A percentile compares a stretch with the other conserved stretches of the same genome.
Conservation (phyloP, 2,888 invertebrate species). For the Lasioglossum calceatum region DNA sequence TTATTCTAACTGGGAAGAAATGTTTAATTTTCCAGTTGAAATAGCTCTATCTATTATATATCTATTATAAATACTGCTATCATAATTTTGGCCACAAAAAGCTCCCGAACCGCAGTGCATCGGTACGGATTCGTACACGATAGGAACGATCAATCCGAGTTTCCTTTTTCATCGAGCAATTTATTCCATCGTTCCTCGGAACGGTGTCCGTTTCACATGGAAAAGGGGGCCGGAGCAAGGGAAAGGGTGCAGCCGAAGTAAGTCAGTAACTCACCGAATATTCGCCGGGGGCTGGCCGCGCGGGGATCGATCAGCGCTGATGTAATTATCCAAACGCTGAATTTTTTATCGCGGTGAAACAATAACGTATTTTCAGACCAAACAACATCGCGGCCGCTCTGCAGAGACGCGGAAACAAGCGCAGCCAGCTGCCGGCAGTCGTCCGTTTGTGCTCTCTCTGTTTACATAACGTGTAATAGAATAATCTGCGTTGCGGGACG, state of each 20-base stretch:
- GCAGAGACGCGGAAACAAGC: conserved; percentile 80
- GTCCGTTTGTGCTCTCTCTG: conserved; percentile 67
- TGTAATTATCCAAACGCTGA: conserved; percentile 88
- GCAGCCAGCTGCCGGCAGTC: conserved; percentile 22
- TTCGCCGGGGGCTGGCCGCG: conserved; percentile 53
- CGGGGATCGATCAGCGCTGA: conserved; percentile 78
- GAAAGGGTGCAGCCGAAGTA: conserved; percentile 71
- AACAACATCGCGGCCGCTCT: conserved; percentile 84
- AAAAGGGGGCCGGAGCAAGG: not conserved
- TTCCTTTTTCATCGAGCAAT: not conserved
- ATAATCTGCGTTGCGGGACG: conserved; percentile 78
- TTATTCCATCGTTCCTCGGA: conserved; percentile 20
- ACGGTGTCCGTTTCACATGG: conserved; percentile 14
- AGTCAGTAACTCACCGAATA: conserved; percentile 78
- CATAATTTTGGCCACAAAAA: no score
- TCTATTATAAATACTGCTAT: no score
- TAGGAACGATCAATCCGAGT: not conserved
- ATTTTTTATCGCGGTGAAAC: conserved; percentile 88
- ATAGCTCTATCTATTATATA: no score
- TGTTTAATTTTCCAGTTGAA: no score
- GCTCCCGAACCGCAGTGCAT: no score
- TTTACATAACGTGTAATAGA: conserved; percentile 81
- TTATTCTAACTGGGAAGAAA: no score
- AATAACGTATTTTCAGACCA: conserved; percentile 89
- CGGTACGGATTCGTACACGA: no score